Base-by-base conservation (phyloP, 2,888 invertebrate species). In the Eupeodes luniger region DNA sequence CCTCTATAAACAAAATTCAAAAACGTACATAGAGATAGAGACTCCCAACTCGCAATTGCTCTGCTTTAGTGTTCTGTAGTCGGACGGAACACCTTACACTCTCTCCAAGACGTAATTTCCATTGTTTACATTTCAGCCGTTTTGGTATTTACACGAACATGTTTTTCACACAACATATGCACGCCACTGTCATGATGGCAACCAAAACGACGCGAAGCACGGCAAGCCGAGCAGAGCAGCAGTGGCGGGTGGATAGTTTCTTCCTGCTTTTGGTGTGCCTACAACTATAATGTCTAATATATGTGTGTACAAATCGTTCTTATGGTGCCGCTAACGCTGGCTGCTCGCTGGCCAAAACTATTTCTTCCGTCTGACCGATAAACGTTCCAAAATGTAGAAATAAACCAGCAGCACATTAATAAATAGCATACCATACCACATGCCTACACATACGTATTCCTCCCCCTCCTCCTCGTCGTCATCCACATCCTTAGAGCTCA, bases 51-150 rank as follows among this genome's bases (percentile, higher is more conserved):
- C 40, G 40, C 0, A 5, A 16, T 16, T n/a, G n/a, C 7, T 53
- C 19, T 72, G 19, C 44, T 47, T 27, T 27, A 2, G 27, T 27
- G 27, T 27, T 27, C 27, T 27, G 27, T 1, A 27, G 27, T 27
- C 27, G 27, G 27, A 27, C 44, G 27, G 19, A 72, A 62, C 86
- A 83, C 83, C 83, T 87, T 80, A 70, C 62, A 44, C 19, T 40
- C 40, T 40, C 40, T 53, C 27, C 51, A 72, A 77, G 51, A 72
- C n/a, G 51, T 47, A 72, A 72, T 81, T 77, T 77, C 76, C 76
- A 88, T 84, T 88, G 88, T 88, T 88, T 88, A 88, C 88, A 88
- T 84, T 85, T 78, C 75, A 75, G 62, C 70, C 81, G 88, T 88
- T 85, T 78, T 64, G 57, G 69, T 84, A 84, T 88, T 88, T 88